These are phyloP conservation scores for Embiotoca jacksoni DNA, from an alignment of 2,113 vertebrate genomes.

Conservation along the genomic window DNA sequence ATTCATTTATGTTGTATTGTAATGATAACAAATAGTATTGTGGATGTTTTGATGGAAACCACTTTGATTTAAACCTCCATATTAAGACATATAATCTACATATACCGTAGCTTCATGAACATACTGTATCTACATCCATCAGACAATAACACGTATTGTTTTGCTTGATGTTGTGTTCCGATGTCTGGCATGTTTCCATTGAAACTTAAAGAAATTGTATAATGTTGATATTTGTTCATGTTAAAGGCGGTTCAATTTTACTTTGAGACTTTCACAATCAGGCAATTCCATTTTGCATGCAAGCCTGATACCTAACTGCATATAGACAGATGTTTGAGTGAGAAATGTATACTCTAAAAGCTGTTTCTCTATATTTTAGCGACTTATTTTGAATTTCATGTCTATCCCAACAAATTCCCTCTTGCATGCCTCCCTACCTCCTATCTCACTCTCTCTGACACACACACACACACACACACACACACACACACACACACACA, in stretches of 20 bases:
- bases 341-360: neutral
- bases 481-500: neutral
- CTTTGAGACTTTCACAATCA: conserved; percentile 15
- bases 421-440: neutral
- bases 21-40: too few species aligned
- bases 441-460: neutral
- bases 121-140: neutral
- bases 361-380: neutral
- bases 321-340: neutral
- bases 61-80: too few species aligned
- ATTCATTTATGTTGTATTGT: too few species aligned
- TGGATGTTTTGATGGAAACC: too few species aligned
- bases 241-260: conserved; percentile 4
- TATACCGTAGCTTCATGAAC: neutral
- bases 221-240: neutral
- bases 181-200: neutral
- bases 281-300: neutral
- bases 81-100: neutral
- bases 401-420: neutral
- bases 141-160: neutral
- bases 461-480: neutral
- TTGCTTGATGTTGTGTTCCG: neutral
- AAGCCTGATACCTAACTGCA: neutral
- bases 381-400: neutral
- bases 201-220: neutral